Evolutionary conservation across 2,113 vertebrate genomes (phyloP).

Genomic region (Tyto alba): DNA sequence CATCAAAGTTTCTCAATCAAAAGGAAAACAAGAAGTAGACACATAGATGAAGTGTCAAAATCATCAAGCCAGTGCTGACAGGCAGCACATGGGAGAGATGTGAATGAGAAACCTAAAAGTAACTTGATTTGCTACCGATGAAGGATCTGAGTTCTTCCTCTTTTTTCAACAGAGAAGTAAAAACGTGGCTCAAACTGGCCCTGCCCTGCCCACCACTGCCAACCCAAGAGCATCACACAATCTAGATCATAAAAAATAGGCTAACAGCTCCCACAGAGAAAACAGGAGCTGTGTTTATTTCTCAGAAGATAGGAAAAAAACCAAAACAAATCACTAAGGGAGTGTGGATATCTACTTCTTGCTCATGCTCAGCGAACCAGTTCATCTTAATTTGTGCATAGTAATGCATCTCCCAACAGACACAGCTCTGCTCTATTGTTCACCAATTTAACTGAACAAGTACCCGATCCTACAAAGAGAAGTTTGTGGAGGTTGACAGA

Average conservation of each 20-base stretch:
- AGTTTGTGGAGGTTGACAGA: neutral
- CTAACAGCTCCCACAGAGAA: neutral
- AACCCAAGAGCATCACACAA: neutral
- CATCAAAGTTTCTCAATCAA: neutral
- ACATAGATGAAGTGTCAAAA: neutral
- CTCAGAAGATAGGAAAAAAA: fast-evolving
- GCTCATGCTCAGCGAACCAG: neutral
- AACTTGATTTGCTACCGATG: neutral
- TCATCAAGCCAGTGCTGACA: neutral
- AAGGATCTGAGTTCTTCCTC: neutral
- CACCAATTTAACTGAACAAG: neutral
- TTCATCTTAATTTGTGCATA: neutral
- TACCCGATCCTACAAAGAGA: neutral
- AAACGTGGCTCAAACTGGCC: neutral
- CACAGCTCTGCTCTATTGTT: neutral
- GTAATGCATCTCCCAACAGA: neutral
- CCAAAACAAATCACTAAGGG: neutral
- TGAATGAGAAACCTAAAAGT: neutral
- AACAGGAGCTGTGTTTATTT: neutral
- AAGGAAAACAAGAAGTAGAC: neutral
- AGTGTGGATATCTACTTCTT: neutral
- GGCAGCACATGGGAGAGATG: neutral
- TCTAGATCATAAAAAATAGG: neutral
- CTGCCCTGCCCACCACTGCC: neutral
- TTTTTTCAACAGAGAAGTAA: neutral